Evolutionary conservation across 1,140 invertebrate genomes (phyloP).

Genomic region (Dreissena polymorpha): DNA sequence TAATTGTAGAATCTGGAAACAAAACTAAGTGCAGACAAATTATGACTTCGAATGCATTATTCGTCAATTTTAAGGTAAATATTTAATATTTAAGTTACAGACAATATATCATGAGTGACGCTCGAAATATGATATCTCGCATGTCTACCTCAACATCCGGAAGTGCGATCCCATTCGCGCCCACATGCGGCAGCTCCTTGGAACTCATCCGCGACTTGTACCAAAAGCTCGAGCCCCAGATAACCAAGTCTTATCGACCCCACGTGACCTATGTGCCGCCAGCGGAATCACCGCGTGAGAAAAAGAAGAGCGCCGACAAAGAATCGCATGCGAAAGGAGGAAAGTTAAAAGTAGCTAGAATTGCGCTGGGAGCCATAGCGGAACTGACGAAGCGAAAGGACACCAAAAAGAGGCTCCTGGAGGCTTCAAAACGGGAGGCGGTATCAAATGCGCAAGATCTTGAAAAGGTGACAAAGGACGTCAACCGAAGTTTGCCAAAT

Average conservation of each 20-base stretch:
- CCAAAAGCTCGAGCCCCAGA: constrained; percentile 42
- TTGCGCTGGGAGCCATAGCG: constrained; percentile 12
- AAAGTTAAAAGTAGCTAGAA: constrained; percentile 26
- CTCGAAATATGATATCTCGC: constrained; percentile 22
- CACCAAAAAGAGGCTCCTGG: background rate
- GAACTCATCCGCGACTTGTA: constrained; percentile 16
- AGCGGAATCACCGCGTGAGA: too few species aligned
- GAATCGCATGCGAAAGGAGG: constrained; percentile 2
- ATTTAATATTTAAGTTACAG: too few species aligned
- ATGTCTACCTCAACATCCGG: constrained; percentile 13
- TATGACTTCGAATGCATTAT: too few species aligned
- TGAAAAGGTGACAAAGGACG: background rate
- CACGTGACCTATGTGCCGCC: constrained; percentile 25
- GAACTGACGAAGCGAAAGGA: constrained; percentile 28
- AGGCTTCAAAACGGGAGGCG: background rate
- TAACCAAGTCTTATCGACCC: constrained; percentile 44
- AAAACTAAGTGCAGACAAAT: too few species aligned
- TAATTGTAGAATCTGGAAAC: too few species aligned
- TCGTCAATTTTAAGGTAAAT: too few species aligned
- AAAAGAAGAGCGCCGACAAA: too few species aligned
- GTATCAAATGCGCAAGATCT: background rate
- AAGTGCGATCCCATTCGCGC: constrained; percentile 2
- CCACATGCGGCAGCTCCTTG: constrained; percentile 25
- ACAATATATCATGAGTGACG: too few species aligned
- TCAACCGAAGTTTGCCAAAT: constrained; percentile 5